Evolutionary conservation across 2,888 invertebrate species (phyloP), one percentile per base, ranked within the genome.

Genomic region (Neoscelio sp.): DNA sequence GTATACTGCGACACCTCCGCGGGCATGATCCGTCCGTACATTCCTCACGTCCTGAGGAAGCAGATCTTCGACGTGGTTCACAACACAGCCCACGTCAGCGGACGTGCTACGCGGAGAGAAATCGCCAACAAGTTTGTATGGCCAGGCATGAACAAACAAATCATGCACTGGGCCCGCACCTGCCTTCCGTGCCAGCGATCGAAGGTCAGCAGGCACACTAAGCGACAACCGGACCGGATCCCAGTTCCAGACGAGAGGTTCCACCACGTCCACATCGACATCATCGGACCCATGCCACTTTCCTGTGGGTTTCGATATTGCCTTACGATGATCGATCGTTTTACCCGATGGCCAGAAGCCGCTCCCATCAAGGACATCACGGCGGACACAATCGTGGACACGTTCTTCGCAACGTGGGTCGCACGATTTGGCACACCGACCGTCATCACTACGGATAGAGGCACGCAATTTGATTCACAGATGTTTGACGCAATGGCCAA

Each of bases 241-340:
- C 52, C 83, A 0, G 60, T 78, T 2, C 85, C 85, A 2, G 80
- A 80, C 35, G 73, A 42, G 0, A 74, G 89, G 6, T 89, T 89
- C 74, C 76, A 83, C 6, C 86, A 88, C 38, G 80, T 89, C 3
- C 86, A 88, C 56, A 56, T 88, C 3, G 88, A 89, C 71, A 68
- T 90, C 2, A 82, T 89, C 0, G 87, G 87, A 13, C 87, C 87
- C 0, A 62, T 89, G n/a, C 87, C 87, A 17, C 15, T 62, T 1
- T 83, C 83, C 0, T 17, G 78, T 4, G 87, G 85, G 5, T 86
- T 71, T 56, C n/a, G 15, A 2, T 74, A 74, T n/a, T 26, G 35
- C 8, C 58, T 74, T 0, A 74, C 84, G 1, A 60, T 64, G 23
- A 70, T 87, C 6, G 87, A 90, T 62, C 23, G 87, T 10, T 86